A percentile compares a stretch with the other conserved stretches of the same genome.
phyloP scores from a whole-genome alignment of 2,113 vertebrate genomes.

The Menidia beryllina region DNA sequence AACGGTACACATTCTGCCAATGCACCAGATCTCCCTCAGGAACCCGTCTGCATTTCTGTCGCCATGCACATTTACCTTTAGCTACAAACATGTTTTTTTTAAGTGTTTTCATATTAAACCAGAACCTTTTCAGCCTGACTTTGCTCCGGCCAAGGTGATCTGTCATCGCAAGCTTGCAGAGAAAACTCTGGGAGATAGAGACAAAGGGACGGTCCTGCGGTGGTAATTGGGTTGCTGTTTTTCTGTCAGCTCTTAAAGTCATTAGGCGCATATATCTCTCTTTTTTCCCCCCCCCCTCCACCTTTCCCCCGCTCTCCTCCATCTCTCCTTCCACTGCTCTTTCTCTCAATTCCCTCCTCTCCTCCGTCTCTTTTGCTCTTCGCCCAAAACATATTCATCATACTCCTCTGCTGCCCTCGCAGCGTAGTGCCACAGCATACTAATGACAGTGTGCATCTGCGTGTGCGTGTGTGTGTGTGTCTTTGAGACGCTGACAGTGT shows the following conservation, averaged over 20 bases:
- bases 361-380: slow-evolving; percentile 63
- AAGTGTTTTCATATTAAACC: slow-evolving; percentile 53
- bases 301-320: slow-evolving; percentile 23
- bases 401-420: slow-evolving; percentile 75
- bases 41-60: neutral
- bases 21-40: neutral
- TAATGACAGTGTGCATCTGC: slow-evolving; percentile 67
- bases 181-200: slow-evolving; percentile 74
- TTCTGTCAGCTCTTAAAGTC: slow-evolving; percentile 71
- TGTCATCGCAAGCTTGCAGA: slow-evolving; percentile 45
- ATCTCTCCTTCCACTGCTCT: slow-evolving; percentile 46
- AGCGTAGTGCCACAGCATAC: slow-evolving; percentile 71
- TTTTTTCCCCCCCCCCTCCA: slow-evolving; percentile 33
- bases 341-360: slow-evolving; percentile 65
- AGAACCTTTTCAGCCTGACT: slow-evolving; percentile 59
- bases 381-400: slow-evolving; percentile 81
- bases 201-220: slow-evolving; percentile 72
- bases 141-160: slow-evolving; percentile 68
- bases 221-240: slow-evolving; percentile 72
- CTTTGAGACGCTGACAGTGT: slow-evolving; percentile 43
- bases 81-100: slow-evolving; percentile 47
- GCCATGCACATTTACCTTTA: neutral
- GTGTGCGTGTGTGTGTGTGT: slow-evolving; percentile 44
- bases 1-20: neutral
- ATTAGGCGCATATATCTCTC: slow-evolving; percentile 61